These are phyloP conservation scores for Eledone cirrhosa DNA, from an alignment of 2,888 invertebrate genomes.

Conservation along the genomic window DNA sequence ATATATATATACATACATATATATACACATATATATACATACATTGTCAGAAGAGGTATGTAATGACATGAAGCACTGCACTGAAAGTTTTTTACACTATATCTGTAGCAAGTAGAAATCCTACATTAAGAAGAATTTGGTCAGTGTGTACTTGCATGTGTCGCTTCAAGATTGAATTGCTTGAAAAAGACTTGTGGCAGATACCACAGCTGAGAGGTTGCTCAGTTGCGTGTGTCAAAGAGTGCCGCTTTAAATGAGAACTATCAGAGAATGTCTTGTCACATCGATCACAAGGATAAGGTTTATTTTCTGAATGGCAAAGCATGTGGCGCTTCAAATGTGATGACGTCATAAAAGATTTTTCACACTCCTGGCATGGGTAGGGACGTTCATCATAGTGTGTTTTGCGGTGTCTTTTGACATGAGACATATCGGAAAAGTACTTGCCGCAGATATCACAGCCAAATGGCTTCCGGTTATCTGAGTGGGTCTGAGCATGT, in stretches of 20 bases:
- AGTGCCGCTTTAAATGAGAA: conserved; percentile 9
- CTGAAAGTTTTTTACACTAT: background rate
- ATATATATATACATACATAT: too few species aligned
- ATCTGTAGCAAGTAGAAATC: conserved; percentile 1
- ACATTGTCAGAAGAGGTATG: too few species aligned
- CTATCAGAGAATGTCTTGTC: conserved; percentile 13
- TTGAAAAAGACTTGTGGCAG: conserved; percentile 7
- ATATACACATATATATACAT: too few species aligned
- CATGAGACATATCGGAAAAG: conserved; percentile 11
- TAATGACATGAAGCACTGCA: too few species aligned
- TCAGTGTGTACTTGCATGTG: background rate
- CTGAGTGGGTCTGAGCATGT: conserved; percentile 7
- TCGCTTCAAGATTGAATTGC: background rate
- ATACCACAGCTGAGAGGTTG: background rate
- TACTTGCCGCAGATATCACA: background rate
- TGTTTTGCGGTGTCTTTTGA: conserved; percentile 1
- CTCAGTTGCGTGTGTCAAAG: background rate
- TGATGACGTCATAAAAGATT: background rate
- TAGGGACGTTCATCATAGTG: conserved; percentile 10
- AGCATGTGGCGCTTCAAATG: conserved; percentile 3
- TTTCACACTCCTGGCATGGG: background rate
- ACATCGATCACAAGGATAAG: conserved; percentile 19
- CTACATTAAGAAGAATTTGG: conserved; percentile 13
- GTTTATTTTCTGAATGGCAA: background rate
- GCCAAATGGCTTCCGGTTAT: conserved; percentile 3